Conservation (phyloP, 2,113 vertebrate genomes). For the Lampris incognitus region DNA sequence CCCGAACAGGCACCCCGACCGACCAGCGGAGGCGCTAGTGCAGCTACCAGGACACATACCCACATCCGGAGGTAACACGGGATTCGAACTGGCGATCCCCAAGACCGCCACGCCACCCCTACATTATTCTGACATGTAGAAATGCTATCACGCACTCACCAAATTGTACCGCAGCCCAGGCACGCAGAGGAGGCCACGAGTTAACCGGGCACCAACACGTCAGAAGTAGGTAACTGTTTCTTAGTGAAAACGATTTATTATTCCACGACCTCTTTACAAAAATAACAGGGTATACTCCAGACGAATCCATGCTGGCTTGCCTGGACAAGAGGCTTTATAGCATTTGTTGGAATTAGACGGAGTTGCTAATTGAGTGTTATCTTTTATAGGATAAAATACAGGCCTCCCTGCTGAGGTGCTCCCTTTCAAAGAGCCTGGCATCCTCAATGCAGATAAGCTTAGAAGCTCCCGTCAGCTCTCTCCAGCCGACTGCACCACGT, state of each 20-base stretch:
- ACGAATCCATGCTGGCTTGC: conserved; percentile 28
- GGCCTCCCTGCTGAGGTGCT: conserved; percentile 12
- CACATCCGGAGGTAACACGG: no score
- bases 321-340: neutral
- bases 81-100: no score
- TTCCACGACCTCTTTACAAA: neutral
- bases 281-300: neutral
- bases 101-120: no score
- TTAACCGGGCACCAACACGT: no score
- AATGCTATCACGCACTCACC: no score
- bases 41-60: no score
- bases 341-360: conserved; percentile 25
- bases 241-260: neutral
- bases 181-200: no score
- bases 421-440: conserved; percentile 32
- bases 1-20: no score
- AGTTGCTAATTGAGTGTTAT: conserved; percentile 46
- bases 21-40: no score
- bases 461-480: neutral
- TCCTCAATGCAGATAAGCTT: conserved; percentile 23
- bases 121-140: no score
- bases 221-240: neutral
- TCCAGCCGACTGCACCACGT: neutral
- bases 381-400: conserved; percentile 33
- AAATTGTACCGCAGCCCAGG: no score